Evolutionary conservation across 2,113 vertebrate species (phyloP).

Genomic region (Condylura cristata): DNA sequence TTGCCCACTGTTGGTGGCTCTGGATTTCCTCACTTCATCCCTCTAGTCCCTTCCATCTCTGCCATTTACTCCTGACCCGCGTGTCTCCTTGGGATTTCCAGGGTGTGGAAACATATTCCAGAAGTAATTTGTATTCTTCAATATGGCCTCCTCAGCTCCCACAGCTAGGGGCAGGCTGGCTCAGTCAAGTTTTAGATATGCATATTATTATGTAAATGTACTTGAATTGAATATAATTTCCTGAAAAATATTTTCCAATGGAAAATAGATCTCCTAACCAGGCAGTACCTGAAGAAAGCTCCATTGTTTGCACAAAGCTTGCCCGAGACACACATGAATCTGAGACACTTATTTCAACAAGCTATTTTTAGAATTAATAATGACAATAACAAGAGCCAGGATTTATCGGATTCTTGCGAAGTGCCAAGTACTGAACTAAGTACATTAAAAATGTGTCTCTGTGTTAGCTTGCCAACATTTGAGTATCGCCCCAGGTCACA

Average conservation of each 20-base stretch:
- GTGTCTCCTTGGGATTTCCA: slow-evolving; percentile 62
- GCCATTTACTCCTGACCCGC: slow-evolving; percentile 37
- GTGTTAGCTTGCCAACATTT: background rate
- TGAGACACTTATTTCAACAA: background rate
- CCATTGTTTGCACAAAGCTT: background rate
- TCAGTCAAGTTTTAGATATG: slow-evolving; percentile 75
- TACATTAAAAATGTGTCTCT: background rate
- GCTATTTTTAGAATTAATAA: slow-evolving; percentile 22
- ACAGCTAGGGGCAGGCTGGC: slow-evolving; percentile 73
- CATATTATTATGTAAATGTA: slow-evolving; percentile 80
- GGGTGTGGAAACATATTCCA: slow-evolving; percentile 52
- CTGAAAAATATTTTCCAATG: slow-evolving; percentile 70
- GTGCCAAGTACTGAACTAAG: background rate
- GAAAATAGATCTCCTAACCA: slow-evolving; percentile 64
- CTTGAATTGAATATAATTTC: slow-evolving; percentile 75
- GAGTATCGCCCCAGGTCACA: background rate
- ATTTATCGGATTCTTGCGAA: background rate
- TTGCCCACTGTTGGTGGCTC: background rate
- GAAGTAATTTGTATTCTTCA: slow-evolving; percentile 78
- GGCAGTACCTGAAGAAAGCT: slow-evolving; percentile 56
- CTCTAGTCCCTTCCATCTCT: slow-evolving; percentile 45
- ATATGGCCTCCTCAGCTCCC: slow-evolving; percentile 72
- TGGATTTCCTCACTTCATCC: slow-evolving; percentile 44
- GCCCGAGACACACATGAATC: background rate
- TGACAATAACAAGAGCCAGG: background rate